A percentile compares a stretch with the other conserved stretches of the same genome.
These are phyloP conservation scores for Lasiurus cinereus DNA, from an alignment of 2,113 vertebrate species.

Conservation along the genomic window DNA sequence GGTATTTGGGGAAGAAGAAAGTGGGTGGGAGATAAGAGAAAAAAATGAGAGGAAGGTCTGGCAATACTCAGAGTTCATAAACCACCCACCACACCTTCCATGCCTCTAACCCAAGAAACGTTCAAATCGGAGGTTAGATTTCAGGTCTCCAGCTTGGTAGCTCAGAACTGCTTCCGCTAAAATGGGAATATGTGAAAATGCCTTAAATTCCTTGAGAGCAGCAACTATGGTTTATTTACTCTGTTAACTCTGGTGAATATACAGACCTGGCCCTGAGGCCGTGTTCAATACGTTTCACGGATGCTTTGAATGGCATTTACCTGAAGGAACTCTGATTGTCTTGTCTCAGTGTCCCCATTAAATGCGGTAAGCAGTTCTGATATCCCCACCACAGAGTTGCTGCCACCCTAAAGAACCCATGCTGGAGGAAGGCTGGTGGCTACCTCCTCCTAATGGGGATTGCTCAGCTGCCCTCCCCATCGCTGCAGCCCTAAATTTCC, in stretches of 20 bases:
- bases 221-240: neutral
- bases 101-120: neutral
- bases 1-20: neutral
- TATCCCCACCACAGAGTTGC: neutral
- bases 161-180: neutral
- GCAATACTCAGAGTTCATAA: neutral
- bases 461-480: neutral
- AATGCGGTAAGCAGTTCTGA: neutral
- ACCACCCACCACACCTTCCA: neutral
- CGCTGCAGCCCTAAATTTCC: neutral
- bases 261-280: neutral
- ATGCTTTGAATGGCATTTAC: neutral
- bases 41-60: neutral
- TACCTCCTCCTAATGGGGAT: neutral
- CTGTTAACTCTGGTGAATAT: neutral
- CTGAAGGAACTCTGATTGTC: neutral
- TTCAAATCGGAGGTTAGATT: neutral
- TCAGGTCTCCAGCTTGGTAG: neutral
- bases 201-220: neutral
- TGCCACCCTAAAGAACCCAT: neutral
- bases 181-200: neutral
- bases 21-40: fast-evolving
- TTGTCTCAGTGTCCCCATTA: neutral
- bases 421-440: neutral
- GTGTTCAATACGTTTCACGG: neutral